Evolutionary conservation across 2,888 invertebrate genomes (phyloP).

Genomic region (Himalopsyche kuldschensis): DNA sequence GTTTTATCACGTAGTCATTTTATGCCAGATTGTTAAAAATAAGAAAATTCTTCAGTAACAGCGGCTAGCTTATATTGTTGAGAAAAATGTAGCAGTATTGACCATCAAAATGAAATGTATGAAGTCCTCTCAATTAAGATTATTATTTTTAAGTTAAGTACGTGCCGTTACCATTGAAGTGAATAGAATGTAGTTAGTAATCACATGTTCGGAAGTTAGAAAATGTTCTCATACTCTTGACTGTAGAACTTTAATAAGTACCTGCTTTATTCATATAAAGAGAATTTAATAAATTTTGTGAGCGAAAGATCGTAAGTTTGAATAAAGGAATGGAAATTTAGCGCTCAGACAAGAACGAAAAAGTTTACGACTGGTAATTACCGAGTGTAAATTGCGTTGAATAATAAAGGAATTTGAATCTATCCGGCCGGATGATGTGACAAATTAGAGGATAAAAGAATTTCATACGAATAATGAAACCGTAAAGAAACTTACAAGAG

Average conservation of each 20-base stretch:
- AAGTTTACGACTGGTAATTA: constrained; percentile 14
- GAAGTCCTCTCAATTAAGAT: too few relatives aligned
- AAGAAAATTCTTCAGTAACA: too few relatives aligned
- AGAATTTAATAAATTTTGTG: not conserved
- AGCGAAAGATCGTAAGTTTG: constrained; percentile 4
- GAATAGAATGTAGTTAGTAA: not conserved
- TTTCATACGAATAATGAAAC: not conserved
- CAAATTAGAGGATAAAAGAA: not conserved
- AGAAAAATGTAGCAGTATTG: too few relatives aligned
- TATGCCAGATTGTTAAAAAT: too few relatives aligned
- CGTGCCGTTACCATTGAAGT: too few relatives aligned
- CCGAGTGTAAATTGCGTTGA: not conserved
- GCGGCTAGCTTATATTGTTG: too few relatives aligned
- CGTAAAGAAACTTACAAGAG: not conserved
- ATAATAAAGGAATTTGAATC: not conserved
- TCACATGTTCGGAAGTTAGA: not conserved
- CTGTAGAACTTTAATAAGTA: not conserved
- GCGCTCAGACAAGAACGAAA: not conserved
- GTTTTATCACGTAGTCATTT: too few relatives aligned
- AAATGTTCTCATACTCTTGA: not conserved
- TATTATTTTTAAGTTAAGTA: too few relatives aligned
- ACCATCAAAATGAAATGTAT: too few relatives aligned
- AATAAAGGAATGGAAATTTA: constrained; percentile 18
- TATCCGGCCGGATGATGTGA: not conserved
- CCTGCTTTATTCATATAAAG: not conserved